A percentile compares a stretch with the other conserved stretches of the same genome.
These are phyloP conservation scores for Gerris lacustris DNA, from an alignment of 2,888 invertebrate genomes.

Conservation along the genomic window DNA sequence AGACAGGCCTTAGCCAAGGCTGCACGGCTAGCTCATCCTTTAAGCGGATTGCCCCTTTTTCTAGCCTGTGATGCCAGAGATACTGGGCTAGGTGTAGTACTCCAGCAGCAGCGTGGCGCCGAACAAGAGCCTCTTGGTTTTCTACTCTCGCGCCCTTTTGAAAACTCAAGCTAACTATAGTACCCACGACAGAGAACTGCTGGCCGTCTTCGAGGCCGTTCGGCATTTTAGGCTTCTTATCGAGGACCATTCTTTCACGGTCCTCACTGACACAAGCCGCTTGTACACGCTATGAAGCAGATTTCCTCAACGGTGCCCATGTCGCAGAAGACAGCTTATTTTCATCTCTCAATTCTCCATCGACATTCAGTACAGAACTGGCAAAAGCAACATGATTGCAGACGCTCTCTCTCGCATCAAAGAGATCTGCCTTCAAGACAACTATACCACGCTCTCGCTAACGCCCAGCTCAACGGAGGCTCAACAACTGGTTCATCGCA, in stretches of 20 bases:
- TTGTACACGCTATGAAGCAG: not conserved
- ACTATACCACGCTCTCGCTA: not conserved
- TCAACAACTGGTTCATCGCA: no score
- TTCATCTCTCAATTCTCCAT: not conserved
- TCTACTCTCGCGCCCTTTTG: not conserved
- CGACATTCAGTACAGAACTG: not conserved
- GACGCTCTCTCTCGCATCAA: constrained; percentile 31
- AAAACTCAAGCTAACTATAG: not conserved
- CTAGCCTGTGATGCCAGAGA: constrained; percentile 17
- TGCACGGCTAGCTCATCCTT: constrained; percentile 24
- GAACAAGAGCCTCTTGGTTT: not conserved
- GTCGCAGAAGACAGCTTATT: not conserved
- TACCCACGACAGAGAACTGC: not conserved
- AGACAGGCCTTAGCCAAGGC: constrained; percentile 18
- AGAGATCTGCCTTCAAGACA: not conserved
- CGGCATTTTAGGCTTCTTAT: not conserved
- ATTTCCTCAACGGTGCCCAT: not conserved
- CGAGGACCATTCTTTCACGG: not conserved
- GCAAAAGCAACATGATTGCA: not conserved
- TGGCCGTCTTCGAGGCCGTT: not conserved
- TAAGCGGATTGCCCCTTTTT: not conserved
- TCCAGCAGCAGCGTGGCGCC: constrained; percentile 8
- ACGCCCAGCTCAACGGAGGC: not conserved
- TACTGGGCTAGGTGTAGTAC: constrained; percentile 14
- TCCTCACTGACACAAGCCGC: not conserved